Base-by-base conservation (phyloP, 2,888 invertebrate species). In the Andrena flavipes region DNA sequence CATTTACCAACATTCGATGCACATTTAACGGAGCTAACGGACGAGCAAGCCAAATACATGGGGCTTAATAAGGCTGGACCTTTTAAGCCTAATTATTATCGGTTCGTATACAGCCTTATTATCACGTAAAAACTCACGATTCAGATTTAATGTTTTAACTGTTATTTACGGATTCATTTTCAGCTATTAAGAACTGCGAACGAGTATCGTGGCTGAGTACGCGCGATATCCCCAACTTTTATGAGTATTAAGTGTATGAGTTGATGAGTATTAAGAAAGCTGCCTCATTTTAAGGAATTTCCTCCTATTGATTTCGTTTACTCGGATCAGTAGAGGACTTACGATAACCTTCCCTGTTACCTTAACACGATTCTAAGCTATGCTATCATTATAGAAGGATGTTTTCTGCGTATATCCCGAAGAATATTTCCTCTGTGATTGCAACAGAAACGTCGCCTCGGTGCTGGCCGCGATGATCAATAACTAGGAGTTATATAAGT, bases 81-180 rank as follows among this genome's bases (percentile, higher is more conserved):
- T 60, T 99, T 99, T 95, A 99, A 99, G 95, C 99, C 99, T 85
- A 99, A 99, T 94, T 99, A 99, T 94, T 99, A 99, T 95, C 97
- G 99, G 96, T 99, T 79, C 72, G 88, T 88, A 82, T 62, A 67
- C 23, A 63, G 16, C 33, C 13, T 16, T 23, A 35, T 49, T n/a
- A 49, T 16, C 1, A 42, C 26, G 2, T 13, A 29, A 65, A n/a
- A 0, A 23, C 30, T 30, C 26, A 13, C 16, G n/a, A 49, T 51
- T 4, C 8, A 29, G 56, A 68, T 29, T 5, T 30, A 62, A 49
- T n/a, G 62, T 68, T 68, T 74, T n/a, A 60, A 48, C 29, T n/a
- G 70, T 33, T 42, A 42, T 16, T 60, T 33, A 60, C 64, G n/a
- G 23, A 74, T 83, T 48, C 79, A 60, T 88, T 88, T 42, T 82